phyloP scores from a whole-genome alignment of 2,888 invertebrate genomes.

The Phengaris alcon region DNA sequence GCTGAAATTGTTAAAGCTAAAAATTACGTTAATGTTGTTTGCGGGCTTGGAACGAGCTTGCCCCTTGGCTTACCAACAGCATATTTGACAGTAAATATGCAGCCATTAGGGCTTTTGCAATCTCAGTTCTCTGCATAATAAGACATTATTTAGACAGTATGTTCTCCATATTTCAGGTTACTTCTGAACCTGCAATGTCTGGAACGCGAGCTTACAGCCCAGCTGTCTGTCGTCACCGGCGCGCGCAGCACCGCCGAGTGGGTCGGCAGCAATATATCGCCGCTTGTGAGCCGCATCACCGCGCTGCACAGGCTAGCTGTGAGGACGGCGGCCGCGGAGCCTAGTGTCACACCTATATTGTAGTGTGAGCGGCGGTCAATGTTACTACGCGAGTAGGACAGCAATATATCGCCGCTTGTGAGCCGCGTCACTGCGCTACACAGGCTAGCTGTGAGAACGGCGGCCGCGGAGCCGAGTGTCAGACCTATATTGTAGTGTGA shows the following conservation, averaged over 20 bases:
- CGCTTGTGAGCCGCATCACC: constrained; percentile 70
- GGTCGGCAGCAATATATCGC: constrained; percentile 76
- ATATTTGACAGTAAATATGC: too few species aligned
- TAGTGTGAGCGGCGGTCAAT: background rate
- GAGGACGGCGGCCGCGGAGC: constrained; percentile 36
- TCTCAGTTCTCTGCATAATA: too few species aligned
- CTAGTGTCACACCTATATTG: constrained; percentile 40
- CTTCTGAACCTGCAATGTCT: constrained; percentile 72
- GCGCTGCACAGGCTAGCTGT: constrained; percentile 53
- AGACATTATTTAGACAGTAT: too few species aligned
- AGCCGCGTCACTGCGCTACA: constrained; percentile 67
- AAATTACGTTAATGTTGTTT: too few species aligned
- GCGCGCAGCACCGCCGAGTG: constrained; percentile 81
- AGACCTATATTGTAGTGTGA: constrained; percentile 28
- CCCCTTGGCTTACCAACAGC: too few species aligned
- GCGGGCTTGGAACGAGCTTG: too few species aligned
- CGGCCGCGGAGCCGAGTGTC: constrained; percentile 41
- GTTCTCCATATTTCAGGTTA: constrained; percentile 56
- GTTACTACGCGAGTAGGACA: constrained; percentile 72
- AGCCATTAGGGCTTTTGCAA: too few species aligned
- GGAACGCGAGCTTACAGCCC: constrained; percentile 71
- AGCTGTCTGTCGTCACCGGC: constrained; percentile 77
- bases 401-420: constrained; percentile 75
- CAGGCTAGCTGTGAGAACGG: constrained; percentile 39
- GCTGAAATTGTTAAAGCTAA: too few species aligned